Conservation (phyloP, 2,888 invertebrate genomes). For the Poecilus cupreus region DNA sequence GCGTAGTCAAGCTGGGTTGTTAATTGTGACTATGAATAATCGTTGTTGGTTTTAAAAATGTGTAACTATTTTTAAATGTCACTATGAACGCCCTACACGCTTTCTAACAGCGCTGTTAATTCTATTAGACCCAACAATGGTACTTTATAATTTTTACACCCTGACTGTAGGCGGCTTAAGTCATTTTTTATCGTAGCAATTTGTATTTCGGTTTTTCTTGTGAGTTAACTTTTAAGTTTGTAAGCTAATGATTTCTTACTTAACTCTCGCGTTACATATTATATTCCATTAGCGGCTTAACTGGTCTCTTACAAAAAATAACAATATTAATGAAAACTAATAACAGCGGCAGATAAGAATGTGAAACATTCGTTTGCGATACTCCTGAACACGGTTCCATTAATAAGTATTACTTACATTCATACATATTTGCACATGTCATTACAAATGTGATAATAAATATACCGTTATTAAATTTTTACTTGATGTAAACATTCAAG, state of each 20-base stretch:
- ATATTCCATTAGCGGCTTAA: slow-evolving; percentile 17
- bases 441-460: neutral
- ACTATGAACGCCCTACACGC: slow-evolving; percentile 37
- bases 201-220: slow-evolving; percentile 34
- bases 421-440: neutral
- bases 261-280: slow-evolving; percentile 17
- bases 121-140: slow-evolving; percentile 43
- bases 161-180: slow-evolving; percentile 9
- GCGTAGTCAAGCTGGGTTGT: slow-evolving; percentile 22
- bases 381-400: neutral
- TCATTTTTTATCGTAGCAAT: slow-evolving; percentile 34
- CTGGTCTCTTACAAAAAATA: slow-evolving; percentile 17
- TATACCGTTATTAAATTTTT: no score
- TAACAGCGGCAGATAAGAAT: slow-evolving; percentile 15
- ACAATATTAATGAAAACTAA: slow-evolving; percentile 14
- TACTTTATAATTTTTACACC: slow-evolving; percentile 40
- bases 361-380: slow-evolving; percentile 10
- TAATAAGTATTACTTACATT: neutral
- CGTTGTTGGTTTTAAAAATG: slow-evolving; percentile 47
- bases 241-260: slow-evolving; percentile 27
- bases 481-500: no score
- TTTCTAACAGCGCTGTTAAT: slow-evolving; percentile 46
- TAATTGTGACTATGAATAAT: slow-evolving; percentile 54
- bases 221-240: neutral
- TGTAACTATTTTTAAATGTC: slow-evolving; percentile 51